These are phyloP conservation scores for Calephelis nemesis DNA, from an alignment of 1,140 invertebrate species.

Conservation along the genomic window DNA sequence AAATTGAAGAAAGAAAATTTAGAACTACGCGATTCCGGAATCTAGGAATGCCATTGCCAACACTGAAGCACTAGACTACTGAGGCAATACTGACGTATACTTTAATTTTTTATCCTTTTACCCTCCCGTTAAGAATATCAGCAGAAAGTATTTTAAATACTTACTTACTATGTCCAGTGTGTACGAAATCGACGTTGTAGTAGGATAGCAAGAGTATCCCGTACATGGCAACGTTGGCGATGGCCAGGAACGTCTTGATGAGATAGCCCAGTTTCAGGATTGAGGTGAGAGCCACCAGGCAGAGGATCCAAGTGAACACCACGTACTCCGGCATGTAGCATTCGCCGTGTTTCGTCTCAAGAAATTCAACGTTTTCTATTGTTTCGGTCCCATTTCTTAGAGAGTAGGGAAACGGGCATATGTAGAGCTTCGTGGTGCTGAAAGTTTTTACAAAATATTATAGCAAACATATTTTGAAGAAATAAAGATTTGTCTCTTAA, in stretches of 20 bases:
- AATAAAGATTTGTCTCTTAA: too few species aligned
- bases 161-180: constrained; percentile 33
- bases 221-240: constrained; percentile 84
- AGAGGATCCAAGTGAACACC: constrained; percentile 96
- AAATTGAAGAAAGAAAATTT: too few species aligned
- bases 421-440: constrained; percentile 70
- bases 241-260: constrained; percentile 90
- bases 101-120: not conserved
- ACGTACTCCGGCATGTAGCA: constrained; percentile 91
- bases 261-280: constrained; percentile 96
- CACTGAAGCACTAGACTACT: too few species aligned
- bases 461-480: too few species aligned
- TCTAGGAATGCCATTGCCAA: too few species aligned
- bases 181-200: constrained; percentile 45
- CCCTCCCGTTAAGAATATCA: not conserved
- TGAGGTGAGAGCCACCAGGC: constrained; percentile 92
- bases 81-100: too few species aligned
- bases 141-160: constrained; percentile 27
- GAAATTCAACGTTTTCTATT: not conserved
- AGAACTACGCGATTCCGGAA: too few species aligned
- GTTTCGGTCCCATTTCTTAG: constrained; percentile 12
- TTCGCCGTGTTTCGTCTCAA: not conserved
- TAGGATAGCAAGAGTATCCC: constrained; percentile 45
- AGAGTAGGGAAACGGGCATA: constrained; percentile 51
- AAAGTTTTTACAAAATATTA: constrained; percentile 30